Conservation (phyloP, 2,888 invertebrate genomes). For the Chironomus tentans region DNA sequence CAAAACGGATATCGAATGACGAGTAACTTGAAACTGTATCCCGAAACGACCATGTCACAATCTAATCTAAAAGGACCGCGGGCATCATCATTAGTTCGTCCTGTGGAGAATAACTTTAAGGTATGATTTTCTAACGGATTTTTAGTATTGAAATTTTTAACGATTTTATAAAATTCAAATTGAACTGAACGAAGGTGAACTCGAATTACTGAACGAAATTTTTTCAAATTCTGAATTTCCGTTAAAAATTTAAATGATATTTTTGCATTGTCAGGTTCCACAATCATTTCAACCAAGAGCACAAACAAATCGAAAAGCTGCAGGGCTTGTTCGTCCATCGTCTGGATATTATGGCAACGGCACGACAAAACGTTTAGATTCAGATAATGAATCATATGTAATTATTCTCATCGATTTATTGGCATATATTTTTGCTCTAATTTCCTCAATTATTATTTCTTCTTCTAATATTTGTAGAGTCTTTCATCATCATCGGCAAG, state of each 20-base stretch:
- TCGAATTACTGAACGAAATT: no score
- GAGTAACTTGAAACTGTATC: not conserved
- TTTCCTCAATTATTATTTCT: not conserved
- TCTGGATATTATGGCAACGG: slow-evolving; percentile 37
- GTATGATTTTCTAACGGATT: not conserved
- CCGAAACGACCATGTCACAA: not conserved
- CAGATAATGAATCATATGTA: slow-evolving; percentile 34
- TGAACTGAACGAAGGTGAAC: no score
- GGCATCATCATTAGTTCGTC: slow-evolving; percentile 18
- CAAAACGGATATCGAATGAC: slow-evolving; percentile 1
- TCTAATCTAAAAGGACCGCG: slow-evolving; percentile 7
- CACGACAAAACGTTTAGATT: slow-evolving; percentile 31
- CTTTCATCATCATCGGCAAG: slow-evolving; percentile 25
- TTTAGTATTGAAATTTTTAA: not conserved
- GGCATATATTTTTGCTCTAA: no score
- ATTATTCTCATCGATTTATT: not conserved
- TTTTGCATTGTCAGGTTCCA: not conserved
- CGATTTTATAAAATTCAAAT: not conserved
- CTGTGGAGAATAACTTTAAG: not conserved
- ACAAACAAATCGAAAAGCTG: slow-evolving; percentile 34
- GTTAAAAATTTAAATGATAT: no score
- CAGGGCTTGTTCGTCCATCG: slow-evolving; percentile 35
- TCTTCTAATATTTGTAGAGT: not conserved
- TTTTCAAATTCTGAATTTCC: no score
- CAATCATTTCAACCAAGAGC: slow-evolving; percentile 34